Evolutionary conservation across 2,888 invertebrate genomes (phyloP).

Genomic region (Oscheius onirici): DNA sequence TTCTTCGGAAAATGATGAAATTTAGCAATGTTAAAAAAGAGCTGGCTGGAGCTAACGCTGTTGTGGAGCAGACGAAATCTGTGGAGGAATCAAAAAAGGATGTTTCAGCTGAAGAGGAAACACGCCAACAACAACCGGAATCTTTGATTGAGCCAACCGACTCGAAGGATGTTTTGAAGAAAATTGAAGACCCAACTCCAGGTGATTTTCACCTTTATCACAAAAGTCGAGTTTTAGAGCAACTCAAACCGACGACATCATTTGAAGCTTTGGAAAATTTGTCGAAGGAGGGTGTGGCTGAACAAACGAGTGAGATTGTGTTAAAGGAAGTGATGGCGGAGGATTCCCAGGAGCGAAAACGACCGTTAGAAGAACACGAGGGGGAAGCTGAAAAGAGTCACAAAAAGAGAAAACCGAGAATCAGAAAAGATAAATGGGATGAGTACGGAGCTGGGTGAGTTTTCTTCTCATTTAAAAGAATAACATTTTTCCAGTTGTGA

Average conservation of each 20-base stretch:
- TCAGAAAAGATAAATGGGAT: conserved; percentile 30
- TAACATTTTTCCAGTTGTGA: too few relatives aligned
- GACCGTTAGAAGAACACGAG: not conserved
- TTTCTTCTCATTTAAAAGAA: too few relatives aligned
- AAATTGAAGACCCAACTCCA: too few relatives aligned
- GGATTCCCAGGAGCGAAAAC: conserved; percentile 8
- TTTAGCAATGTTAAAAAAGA: conserved; percentile 35
- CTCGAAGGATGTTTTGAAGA: too few relatives aligned
- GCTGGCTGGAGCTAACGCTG: not conserved
- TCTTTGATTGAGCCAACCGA: too few relatives aligned
- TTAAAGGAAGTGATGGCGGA: not conserved
- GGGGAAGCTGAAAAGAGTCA: not conserved
- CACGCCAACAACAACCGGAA: too few relatives aligned
- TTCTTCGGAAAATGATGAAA: conserved; percentile 51
- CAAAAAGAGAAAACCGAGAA: conserved; percentile 17
- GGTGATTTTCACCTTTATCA: not conserved
- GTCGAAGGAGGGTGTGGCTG: not conserved
- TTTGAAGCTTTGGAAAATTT: not conserved
- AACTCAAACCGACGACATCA: not conserved
- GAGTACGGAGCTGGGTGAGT: conserved; percentile 46
- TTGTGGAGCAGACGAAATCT: not conserved
- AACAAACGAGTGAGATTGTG: not conserved
- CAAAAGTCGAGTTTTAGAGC: not conserved
- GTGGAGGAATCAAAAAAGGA: not conserved
- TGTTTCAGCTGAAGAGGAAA: not conserved